A percentile compares a stretch with the other conserved stretches of the same genome.
phyloP scores from a whole-genome alignment of 2,888 invertebrate genomes.

The Heliconius aoede region DNA sequence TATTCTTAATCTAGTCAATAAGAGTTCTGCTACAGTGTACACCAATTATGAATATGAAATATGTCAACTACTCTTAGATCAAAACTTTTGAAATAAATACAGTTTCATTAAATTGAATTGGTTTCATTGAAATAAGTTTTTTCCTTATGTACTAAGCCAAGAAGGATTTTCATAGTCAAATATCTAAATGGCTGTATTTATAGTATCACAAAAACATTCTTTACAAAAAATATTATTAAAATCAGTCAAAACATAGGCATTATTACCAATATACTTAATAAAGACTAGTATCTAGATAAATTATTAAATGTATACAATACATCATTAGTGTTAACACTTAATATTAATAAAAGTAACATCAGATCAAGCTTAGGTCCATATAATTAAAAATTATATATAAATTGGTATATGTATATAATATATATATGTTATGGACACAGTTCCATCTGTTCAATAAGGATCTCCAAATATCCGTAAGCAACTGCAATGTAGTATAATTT shows the following conservation, averaged over 20 bases:
- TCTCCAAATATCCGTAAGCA: too few relatives aligned
- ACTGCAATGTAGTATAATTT: background rate
- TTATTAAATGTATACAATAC: background rate
- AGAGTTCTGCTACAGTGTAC: slow-evolving; percentile 4
- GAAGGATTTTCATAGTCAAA: background rate
- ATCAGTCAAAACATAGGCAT: background rate
- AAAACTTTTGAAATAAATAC: slow-evolving; percentile 5
- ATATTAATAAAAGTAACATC: slow-evolving; percentile 8
- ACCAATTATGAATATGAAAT: background rate
- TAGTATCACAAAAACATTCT: background rate
- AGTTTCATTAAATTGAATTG: background rate
- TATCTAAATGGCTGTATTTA: background rate
- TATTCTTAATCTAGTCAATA: slow-evolving; percentile 20
- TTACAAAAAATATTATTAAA: background rate
- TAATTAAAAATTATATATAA: background rate
- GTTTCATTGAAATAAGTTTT: background rate
- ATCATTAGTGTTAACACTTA: slow-evolving; percentile 1
- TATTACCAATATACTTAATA: background rate
- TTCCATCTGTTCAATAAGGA: too few relatives aligned
- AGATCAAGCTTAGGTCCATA: background rate
- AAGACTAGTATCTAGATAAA: background rate
- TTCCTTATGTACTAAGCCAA: background rate
- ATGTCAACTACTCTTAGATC: background rate
- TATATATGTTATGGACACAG: too few relatives aligned
- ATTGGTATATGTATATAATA: background rate